Percentiles rank a stretch among this genome's conserved stretches.
Conservation (phyloP, 1,140 invertebrate genomes). For the Cyphomyrmex costatus region DNA sequence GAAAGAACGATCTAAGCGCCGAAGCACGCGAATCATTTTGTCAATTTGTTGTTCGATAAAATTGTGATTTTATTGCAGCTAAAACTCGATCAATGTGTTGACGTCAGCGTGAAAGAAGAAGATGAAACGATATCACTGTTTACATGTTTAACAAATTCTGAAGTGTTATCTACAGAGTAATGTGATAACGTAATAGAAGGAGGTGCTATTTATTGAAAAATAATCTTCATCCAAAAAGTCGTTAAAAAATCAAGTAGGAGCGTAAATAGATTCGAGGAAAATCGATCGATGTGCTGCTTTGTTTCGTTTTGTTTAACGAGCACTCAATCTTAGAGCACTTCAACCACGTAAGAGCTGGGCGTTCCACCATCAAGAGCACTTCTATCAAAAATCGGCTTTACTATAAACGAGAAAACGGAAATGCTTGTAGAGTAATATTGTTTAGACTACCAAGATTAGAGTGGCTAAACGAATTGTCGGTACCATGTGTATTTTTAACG, state of each 20-base stretch:
- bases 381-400: slow-evolving; percentile 57
- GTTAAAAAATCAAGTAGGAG: slow-evolving; percentile 2
- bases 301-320: slow-evolving; percentile 57
- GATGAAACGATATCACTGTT: background rate
- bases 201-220: background rate
- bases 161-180: background rate
- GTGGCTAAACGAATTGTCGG: slow-evolving; percentile 14
- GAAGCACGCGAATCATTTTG: slow-evolving; percentile 23
- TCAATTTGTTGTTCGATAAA: background rate
- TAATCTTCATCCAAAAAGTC: background rate
- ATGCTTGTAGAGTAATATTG: slow-evolving; percentile 30
- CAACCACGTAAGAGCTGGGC: slow-evolving; percentile 22
- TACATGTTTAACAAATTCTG: slow-evolving; percentile 3
- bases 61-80: background rate
- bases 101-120: background rate
- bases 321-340: slow-evolving; percentile 20
- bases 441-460: slow-evolving; percentile 12
- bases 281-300: slow-evolving; percentile 32
- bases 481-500: background rate
- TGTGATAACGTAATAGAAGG: background rate
- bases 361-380: slow-evolving; percentile 1
- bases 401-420: slow-evolving; percentile 37
- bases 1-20: slow-evolving; percentile 14
- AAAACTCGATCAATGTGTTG: background rate
- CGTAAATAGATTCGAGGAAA: slow-evolving; percentile 19